Percentiles rank a stretch among this genome's conserved stretches.
phyloP scores from a whole-genome alignment of 2,888 invertebrate species.

The Oligia fasciuncula region DNA sequence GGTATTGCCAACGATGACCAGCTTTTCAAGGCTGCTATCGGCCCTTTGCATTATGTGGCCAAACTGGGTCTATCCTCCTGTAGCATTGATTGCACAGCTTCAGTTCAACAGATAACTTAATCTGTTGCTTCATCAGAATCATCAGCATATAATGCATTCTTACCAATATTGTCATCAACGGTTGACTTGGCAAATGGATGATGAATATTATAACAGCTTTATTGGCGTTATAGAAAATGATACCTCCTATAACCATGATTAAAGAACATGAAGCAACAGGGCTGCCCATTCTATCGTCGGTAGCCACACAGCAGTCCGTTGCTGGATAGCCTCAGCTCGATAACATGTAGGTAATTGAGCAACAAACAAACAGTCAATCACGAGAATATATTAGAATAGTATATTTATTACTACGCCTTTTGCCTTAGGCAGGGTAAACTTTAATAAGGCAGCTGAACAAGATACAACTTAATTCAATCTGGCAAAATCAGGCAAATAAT shows the following conservation, averaged over 20 bases:
- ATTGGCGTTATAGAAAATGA: background rate
- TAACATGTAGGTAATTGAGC: constrained; percentile 33
- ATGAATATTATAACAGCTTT: background rate
- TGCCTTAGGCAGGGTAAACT: constrained; percentile 48
- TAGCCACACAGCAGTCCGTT: background rate
- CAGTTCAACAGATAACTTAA: background rate
- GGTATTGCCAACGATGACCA: background rate
- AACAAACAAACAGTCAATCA: constrained; percentile 36
- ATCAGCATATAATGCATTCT: too few relatives aligned
- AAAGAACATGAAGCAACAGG: background rate
- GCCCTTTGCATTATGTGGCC: background rate
- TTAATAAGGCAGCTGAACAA: constrained; percentile 47
- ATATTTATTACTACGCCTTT: constrained; percentile 42
- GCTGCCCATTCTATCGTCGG: background rate
- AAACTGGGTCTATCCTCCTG: background rate
- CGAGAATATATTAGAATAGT: constrained; percentile 39
- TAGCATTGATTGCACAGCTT: background rate
- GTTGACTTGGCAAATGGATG: too few relatives aligned
- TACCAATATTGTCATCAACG: background rate
- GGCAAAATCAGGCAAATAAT: constrained; percentile 56
- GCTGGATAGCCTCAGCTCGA: background rate
- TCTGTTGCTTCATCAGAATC: too few relatives aligned
- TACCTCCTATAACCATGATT: background rate
- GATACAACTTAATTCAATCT: constrained; percentile 55
- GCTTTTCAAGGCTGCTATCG: background rate